A percentile compares a stretch with the other conserved stretches of the same genome.
Evolutionary conservation across 2,888 invertebrate species (phyloP).

Genomic region (Eueremaeus valkanovi): DNA sequence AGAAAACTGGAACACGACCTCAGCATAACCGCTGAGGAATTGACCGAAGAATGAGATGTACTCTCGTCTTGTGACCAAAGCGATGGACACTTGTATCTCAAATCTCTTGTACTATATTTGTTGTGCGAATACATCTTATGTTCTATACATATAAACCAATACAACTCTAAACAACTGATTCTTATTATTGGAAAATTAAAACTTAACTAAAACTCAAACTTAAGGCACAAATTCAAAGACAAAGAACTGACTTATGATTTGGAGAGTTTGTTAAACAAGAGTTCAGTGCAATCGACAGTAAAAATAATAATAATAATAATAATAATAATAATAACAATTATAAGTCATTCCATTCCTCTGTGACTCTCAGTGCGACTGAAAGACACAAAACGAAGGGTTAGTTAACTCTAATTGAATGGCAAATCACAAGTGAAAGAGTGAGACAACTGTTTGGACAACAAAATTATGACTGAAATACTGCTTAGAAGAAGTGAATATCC

Average conservation of each 20-base stretch:
- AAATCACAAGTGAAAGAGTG: background rate
- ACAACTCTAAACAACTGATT: background rate
- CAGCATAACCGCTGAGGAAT: background rate
- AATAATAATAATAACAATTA: too few species aligned
- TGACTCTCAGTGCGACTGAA: too few species aligned
- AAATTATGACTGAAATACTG: background rate
- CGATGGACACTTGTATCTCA: constrained; percentile 12
- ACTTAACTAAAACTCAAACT: too few species aligned
- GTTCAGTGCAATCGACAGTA: background rate
- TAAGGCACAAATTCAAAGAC: too few species aligned
- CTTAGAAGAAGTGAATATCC: too few species aligned
- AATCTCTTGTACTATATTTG: constrained; percentile 13
- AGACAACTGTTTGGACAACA: background rate
- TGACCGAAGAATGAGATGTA: background rate
- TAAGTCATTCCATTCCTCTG: background rate
- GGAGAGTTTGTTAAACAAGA: too few species aligned
- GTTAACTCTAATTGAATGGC: background rate
- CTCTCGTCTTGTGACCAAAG: constrained; percentile 17
- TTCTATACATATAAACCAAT: background rate
- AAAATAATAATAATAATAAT: too few species aligned
- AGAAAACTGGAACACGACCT: constrained; percentile 32
- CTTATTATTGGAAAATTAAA: background rate
- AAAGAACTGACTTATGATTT: background rate
- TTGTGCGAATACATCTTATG: constrained; percentile 20
- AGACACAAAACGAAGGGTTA: background rate